Base-by-base conservation (phyloP, 2,888 invertebrate species). In the Torymus tubicola region DNA sequence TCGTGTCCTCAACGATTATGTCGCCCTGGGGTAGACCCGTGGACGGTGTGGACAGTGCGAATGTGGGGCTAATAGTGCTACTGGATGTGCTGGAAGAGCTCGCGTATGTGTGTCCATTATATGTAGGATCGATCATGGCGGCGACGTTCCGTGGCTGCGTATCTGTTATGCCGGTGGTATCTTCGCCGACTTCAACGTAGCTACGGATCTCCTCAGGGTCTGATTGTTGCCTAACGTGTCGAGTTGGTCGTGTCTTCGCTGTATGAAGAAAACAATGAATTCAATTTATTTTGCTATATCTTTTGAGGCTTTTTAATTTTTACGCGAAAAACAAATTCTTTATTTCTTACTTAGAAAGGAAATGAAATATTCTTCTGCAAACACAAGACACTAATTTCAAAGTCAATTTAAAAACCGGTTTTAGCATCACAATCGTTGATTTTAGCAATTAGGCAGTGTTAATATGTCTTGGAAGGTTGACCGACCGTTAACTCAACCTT, bases 51-150 rank as follows among this genome's bases (percentile, higher is more conserved):
- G 91, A 89, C 50, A 91, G 84, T 3, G 87, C 86, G 50, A 88
- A 90, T 3, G 88, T 86, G 4, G 91, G 90, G 73, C 91, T 91
- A 11, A 90, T 84, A 57, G 88, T 88, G n/a, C 82, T 84, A 50
- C 58, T 70, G 52, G 87, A 86, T 21, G 85, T 86, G 21, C 86
- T 87, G 58, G 86, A 86, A 0, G 90, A 89, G 55, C 87, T 89
- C 18, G 88, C 85, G 75, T 88, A 87, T 0, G 84, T 81, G 53
- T 83, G 85, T 12, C 87, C 88, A 58, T 88, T 90, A 85, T 94
- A 94, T 0, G 94, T 94, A 0, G 94, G 94, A 88, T 94, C 94
- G 65, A 94, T 94, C 65, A 93, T 93, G 87, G 94, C 93, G 0
- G 94, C 94, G 72, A 94, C 94, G 85, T 95, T 94, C 5, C 91